Evolutionary conservation across 1,140 invertebrate species (phyloP), one percentile per base, ranked within the genome.

Genomic region (Centruroides vittatus): DNA sequence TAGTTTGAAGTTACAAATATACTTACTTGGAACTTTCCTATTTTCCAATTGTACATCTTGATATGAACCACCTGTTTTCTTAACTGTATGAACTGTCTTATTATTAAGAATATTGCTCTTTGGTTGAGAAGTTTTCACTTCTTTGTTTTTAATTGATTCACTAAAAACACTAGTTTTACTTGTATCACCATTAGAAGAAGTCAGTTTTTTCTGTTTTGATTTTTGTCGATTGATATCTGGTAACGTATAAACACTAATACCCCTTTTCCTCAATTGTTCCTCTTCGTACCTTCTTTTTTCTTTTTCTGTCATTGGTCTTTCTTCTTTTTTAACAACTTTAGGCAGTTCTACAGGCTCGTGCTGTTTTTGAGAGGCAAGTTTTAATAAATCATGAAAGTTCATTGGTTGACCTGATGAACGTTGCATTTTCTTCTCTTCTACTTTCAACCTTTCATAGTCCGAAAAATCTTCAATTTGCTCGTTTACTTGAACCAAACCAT

Each of bases 311-410:
- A 90, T 83, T 7, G 82, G 72, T 56, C 70, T 63, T 70, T 72
- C 66, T 78, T 76, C 34, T 72, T 70, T 70, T 82, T 82, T 61
- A 66, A 74, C 69, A 65, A 83, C 82, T 53, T 79, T 76, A 67
- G 83, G 80, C 47, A 79, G 70, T 11, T 82, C 70, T 47, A 89
- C 73, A 1, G 88, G 86, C 72, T 89, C 86, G 72, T 81, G 78
- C 66, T 89, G 86, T 70, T 92, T 91, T 70, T 88, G 80, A 65
- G 86, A 84, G 7, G 88, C 89, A 12, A 93, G 72, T 61, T 68
- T 65, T 35, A 71, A 53, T 9, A 71, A 60, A 51, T 71, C 66
- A 34, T 65, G 55, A 64, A 71, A 72, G 52, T 63, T 68, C 57
- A 70, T 58, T 5, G 67, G 49, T 8, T 67, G 66, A 47, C 67